phyloP scores from a whole-genome alignment of 2,113 vertebrate genomes.

The Cyprinus carpio region DNA sequence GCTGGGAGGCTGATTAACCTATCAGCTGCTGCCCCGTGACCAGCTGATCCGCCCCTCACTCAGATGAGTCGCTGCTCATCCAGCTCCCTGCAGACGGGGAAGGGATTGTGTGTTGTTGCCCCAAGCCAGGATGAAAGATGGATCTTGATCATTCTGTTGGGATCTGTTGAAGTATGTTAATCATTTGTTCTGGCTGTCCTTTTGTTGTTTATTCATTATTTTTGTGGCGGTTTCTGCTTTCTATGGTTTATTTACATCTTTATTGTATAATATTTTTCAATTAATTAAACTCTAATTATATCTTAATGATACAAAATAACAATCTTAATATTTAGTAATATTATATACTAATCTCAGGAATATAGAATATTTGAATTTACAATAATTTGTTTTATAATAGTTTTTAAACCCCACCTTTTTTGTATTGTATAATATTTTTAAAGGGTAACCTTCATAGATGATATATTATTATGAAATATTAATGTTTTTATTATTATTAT shows the following conservation, averaged over 20 bases:
- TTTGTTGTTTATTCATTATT: neutral
- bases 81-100: neutral
- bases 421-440: too few relatives aligned
- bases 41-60: constrained; percentile 28
- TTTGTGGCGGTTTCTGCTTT: neutral
- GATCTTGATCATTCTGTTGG: constrained; percentile 29
- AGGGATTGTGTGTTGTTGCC: constrained; percentile 39
- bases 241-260: neutral
- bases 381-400: too few relatives aligned
- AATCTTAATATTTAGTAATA: too few relatives aligned
- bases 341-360: too few relatives aligned
- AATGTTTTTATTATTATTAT: too few relatives aligned
- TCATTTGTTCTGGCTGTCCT: constrained; percentile 17
- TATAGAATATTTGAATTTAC: too few relatives aligned
- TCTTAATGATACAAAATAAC: too few relatives aligned
- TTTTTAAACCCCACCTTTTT: too few relatives aligned
- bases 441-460: too few relatives aligned
- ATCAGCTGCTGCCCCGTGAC: constrained; percentile 44
- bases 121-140: constrained; percentile 28
- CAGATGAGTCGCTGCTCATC: constrained; percentile 12
- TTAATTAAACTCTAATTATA: too few relatives aligned
- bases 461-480: too few relatives aligned
- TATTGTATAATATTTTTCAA: too few relatives aligned
- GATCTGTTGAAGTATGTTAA: constrained; percentile 15
- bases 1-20: constrained; percentile 52